These are phyloP conservation scores for Geotrypetes seraphini DNA, from an alignment of 2,797 vertebrate species.

Conservation along the genomic window DNA sequence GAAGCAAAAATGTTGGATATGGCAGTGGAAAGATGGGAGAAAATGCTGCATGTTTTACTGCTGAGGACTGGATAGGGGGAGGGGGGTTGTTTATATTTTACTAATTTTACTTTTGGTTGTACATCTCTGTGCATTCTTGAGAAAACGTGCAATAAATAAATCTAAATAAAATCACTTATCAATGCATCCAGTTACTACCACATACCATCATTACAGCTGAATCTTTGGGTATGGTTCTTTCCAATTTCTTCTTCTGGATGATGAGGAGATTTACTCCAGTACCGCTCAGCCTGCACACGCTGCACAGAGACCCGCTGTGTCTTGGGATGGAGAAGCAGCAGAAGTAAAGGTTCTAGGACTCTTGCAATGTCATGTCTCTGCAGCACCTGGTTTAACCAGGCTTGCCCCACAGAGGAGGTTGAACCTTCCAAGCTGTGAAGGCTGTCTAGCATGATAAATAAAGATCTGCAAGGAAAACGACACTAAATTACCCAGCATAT, in stretches of 20 bases:
- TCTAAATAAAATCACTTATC: too few species aligned
- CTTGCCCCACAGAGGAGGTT: conserved; percentile 85
- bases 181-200: too few species aligned
- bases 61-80: too few species aligned
- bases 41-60: too few species aligned
- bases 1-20: too few species aligned
- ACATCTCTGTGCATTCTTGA: too few species aligned
- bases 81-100: too few species aligned
- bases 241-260: conserved; percentile 52
- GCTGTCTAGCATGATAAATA: conserved; percentile 97
- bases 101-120: too few species aligned
- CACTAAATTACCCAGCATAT: too few species aligned
- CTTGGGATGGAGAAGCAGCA: conserved; percentile 91
- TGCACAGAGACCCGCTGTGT: conserved; percentile 95
- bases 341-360: conserved; percentile 88
- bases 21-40: too few species aligned
- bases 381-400: conserved; percentile 93
- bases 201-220: conserved; percentile 71
- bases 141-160: too few species aligned
- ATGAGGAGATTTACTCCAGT: conserved; percentile 64
- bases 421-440: conserved; percentile 90
- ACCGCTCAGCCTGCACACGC: conserved; percentile 84
- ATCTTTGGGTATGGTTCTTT: conserved; percentile 65
- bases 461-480: conserved; percentile 62
- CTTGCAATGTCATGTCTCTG: conserved; percentile 96